Evolutionary conservation across 2,797 vertebrate genomes (phyloP).

Genomic region (Spheniscus humboldti): DNA sequence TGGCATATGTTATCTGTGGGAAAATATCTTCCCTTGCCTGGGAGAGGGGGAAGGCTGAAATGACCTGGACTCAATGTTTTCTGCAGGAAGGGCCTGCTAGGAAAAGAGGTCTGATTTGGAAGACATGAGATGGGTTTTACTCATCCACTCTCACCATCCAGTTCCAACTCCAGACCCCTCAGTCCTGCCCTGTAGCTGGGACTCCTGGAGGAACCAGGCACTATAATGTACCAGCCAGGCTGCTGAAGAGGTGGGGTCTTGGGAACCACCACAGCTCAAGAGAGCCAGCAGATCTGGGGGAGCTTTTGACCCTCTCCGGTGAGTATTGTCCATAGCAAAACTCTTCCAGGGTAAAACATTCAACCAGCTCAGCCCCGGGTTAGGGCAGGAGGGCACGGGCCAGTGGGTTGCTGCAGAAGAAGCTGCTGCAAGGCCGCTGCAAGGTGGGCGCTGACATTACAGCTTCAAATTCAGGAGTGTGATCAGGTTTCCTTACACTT

Average conservation of each 20-base stretch:
- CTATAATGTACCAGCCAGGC: not conserved
- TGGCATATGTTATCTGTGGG: not conserved
- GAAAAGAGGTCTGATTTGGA: not conserved
- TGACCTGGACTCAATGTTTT: not conserved
- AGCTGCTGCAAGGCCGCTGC: not conserved
- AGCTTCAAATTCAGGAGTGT: not conserved
- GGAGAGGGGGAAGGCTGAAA: not conserved
- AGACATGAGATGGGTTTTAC: not conserved
- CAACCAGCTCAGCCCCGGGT: not conserved
- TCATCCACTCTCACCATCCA: not conserved
- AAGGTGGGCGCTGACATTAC: not conserved
- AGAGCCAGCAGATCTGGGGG: not conserved
- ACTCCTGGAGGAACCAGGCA: not conserved
- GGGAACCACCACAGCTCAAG: not conserved
- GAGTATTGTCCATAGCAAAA: not conserved
- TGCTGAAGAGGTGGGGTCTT: not conserved
- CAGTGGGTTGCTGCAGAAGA: rapidly evolving
- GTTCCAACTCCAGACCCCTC: not conserved
- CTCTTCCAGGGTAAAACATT: not conserved
- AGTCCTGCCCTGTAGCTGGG: not conserved
- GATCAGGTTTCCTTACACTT: not conserved
- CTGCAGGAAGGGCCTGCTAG: not conserved
- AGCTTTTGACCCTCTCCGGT: not conserved
- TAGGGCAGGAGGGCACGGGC: not conserved
- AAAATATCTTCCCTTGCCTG: not conserved